A percentile compares a stretch with the other conserved stretches of the same genome.
Evolutionary conservation across 1,140 invertebrate species (phyloP).

Genomic region (Bathynomus jamesi): DNA sequence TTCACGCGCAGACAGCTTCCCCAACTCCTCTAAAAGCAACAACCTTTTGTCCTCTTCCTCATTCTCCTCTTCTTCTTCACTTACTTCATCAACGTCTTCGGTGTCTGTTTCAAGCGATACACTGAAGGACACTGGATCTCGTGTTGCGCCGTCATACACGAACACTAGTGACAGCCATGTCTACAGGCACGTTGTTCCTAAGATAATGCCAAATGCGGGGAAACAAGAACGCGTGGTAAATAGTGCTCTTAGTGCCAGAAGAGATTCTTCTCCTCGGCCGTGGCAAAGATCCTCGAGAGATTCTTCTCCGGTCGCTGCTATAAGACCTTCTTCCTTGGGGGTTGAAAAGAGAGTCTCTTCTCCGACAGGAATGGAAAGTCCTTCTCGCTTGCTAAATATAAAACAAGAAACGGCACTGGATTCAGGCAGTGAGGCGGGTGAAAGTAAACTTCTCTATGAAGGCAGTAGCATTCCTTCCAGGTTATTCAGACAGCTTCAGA

Average conservation of each 20-base stretch:
- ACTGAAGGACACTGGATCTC: constrained; percentile 27
- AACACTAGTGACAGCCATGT: constrained; percentile 26
- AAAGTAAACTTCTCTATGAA: constrained; percentile 49
- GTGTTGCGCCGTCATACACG: constrained; percentile 25
- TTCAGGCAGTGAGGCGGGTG: not conserved
- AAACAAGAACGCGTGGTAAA: constrained; percentile 21
- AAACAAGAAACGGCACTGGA: constrained; percentile 14
- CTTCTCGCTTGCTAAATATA: constrained; percentile 28
- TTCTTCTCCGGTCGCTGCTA: no score
- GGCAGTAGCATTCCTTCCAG: constrained; percentile 75
- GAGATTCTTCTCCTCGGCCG: constrained; percentile 16
- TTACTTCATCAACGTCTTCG: not conserved
- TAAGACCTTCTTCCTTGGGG: no score
- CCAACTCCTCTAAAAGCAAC: constrained; percentile 18
- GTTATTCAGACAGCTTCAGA: constrained; percentile 72
- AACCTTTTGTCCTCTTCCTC: constrained; percentile 15
- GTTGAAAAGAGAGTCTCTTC: no score
- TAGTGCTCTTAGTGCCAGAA: constrained; percentile 15
- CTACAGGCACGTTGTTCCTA: constrained; percentile 27
- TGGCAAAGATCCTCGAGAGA: not conserved
- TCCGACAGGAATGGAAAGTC: not conserved
- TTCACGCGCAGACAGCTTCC: not conserved
- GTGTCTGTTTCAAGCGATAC: constrained; percentile 15
- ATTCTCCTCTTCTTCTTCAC: constrained; percentile 14
- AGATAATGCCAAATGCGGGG: constrained; percentile 8